Conservation (phyloP, 2,113 vertebrate species). For the Formicarius rufipectus region DNA sequence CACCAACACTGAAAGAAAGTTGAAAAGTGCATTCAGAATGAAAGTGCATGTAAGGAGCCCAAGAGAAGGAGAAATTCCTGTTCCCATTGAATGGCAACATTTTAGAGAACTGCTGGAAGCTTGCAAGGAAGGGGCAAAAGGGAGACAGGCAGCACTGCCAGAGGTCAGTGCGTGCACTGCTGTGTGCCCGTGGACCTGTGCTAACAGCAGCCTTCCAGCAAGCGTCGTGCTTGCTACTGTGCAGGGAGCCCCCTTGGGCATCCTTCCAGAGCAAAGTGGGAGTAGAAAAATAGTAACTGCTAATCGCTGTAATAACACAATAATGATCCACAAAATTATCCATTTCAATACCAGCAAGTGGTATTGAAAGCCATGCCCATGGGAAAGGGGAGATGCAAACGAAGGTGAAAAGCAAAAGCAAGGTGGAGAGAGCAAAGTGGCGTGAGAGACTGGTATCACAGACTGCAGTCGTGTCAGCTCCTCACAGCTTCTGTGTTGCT, state of each 20-base stretch:
- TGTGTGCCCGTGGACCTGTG: fast-evolving
- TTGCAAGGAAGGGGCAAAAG: not conserved
- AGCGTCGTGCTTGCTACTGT: not conserved
- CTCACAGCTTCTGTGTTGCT: not conserved
- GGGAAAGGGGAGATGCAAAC: not conserved
- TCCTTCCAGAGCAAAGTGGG: not conserved
- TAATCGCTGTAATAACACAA: slow-evolving; percentile 49
- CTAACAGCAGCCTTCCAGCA: not conserved
- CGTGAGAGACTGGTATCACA: fast-evolving
- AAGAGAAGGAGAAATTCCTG: not conserved
- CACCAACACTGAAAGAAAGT: not conserved
- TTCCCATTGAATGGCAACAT: not conserved
- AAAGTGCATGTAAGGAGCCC: not conserved
- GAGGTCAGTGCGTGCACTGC: not conserved
- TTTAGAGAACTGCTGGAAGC: not conserved
- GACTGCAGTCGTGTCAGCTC: not conserved
- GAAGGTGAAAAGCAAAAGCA: not conserved
- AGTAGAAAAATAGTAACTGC: not conserved
- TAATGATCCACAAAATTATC: slow-evolving; percentile 24
- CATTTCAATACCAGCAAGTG: not conserved
- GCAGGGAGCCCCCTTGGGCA: not conserved
- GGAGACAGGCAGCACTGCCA: not conserved
- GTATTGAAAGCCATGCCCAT: not conserved
- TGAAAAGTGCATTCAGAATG: not conserved
- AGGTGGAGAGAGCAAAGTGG: not conserved